These are phyloP conservation scores for Megaceryle torquata DNA, from an alignment of 2,113 vertebrate species.

Conservation along the genomic window DNA sequence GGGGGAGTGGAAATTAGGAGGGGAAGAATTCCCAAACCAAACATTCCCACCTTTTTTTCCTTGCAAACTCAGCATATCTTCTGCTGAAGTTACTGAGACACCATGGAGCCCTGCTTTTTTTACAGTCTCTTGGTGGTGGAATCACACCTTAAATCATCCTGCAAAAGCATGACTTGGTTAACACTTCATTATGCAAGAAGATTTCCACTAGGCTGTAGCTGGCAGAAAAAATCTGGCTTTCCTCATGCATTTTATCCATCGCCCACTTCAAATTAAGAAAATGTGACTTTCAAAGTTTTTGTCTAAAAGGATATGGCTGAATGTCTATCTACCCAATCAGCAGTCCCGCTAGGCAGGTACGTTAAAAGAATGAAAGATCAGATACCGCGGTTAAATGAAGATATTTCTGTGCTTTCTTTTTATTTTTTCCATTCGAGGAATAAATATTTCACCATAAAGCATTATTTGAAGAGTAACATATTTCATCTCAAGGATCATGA, in stretches of 20 bases:
- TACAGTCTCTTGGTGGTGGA: background rate
- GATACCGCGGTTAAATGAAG: background rate
- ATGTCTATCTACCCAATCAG: background rate
- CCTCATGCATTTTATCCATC: slow-evolving; percentile 15
- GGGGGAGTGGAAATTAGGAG: background rate
- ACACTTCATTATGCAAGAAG: slow-evolving; percentile 30
- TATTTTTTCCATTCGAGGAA: background rate
- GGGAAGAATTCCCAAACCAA: background rate
- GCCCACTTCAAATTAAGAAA: slow-evolving; percentile 17
- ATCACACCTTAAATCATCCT: slow-evolving; percentile 58
- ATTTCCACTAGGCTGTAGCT: slow-evolving; percentile 26
- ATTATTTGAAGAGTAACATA: slow-evolving; percentile 26
- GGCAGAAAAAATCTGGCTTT: slow-evolving; percentile 14
- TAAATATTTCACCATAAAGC: background rate
- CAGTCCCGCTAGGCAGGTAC: background rate
- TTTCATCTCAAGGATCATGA: slow-evolving; percentile 7
- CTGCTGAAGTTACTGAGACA: slow-evolving; percentile 17
- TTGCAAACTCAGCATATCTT: slow-evolving; percentile 29
- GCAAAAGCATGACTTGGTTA: slow-evolving; percentile 49
- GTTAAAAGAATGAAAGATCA: background rate
- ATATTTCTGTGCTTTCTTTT: background rate
- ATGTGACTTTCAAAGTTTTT: background rate
- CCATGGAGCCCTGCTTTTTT: background rate
- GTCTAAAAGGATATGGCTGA: background rate
- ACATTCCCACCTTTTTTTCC: slow-evolving; percentile 5